These are phyloP conservation scores for Leucopsar rothschildi DNA, from an alignment of 2,113 vertebrate genomes.

Conservation along the genomic window DNA sequence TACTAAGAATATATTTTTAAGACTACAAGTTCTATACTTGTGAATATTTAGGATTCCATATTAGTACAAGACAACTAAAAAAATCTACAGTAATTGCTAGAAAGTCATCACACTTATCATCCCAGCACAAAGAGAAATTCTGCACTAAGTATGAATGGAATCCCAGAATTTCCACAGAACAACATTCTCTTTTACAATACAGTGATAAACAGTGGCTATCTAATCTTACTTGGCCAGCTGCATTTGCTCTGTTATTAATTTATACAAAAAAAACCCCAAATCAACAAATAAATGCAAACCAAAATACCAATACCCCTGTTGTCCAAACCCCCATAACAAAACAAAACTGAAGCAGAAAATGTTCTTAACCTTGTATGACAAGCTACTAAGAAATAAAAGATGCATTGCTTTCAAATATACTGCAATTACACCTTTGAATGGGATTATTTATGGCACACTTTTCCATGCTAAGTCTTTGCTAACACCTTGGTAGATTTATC, in stretches of 20 bases:
- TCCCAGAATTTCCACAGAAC: constrained; percentile 4
- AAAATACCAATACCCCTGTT: neutral
- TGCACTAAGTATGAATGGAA: neutral
- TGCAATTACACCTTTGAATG: neutral
- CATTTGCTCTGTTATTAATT: constrained; percentile 28
- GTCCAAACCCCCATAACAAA: neutral
- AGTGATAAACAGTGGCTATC: constrained; percentile 2
- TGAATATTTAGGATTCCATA: neutral
- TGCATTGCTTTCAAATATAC: neutral
- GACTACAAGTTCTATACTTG: neutral
- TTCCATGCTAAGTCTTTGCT: neutral
- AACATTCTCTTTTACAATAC: neutral
- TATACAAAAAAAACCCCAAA: neutral
- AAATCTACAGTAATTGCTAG: neutral
- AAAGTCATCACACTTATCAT: neutral
- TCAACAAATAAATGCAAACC: neutral
- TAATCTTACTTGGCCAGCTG: constrained; percentile 12
- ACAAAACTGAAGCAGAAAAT: neutral
- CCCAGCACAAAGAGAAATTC: neutral
- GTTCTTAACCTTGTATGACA: neutral
- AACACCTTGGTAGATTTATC: neutral
- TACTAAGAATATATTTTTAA: neutral
- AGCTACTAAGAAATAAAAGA: neutral
- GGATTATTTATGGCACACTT: neutral
- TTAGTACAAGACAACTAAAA: neutral